Base-by-base conservation (phyloP, 2,113 vertebrate species). In the Paramisgurnus dabryanus region DNA sequence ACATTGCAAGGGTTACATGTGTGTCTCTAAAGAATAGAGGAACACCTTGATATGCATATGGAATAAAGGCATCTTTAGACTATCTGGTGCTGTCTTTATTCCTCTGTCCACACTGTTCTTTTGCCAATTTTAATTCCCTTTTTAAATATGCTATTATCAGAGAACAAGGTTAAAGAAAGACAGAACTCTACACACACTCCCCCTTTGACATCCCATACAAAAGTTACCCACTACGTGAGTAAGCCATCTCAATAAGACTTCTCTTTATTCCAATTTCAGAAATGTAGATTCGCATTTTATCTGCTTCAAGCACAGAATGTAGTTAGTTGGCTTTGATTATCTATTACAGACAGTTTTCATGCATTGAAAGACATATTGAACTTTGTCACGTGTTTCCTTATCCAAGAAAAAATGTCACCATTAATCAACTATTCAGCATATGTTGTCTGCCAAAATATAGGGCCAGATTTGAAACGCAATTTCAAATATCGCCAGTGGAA, bases 91-190 rank as follows among this genome's bases (percentile, higher is more conserved):
- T 74, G 60, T 63, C 78, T 86, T 86, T 89, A 83, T 88, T 84
- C 72, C 85, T 80, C 87, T 87, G 81, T 89, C 88, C 90, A 85
- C 85, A 85, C 84, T 83, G 87, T 86, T 89, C 88, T 85, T 83
- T 81, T 79, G 79, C 70, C 88, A 89, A 86, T 85, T 91, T 90
- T 90, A 90, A 92, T 92, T 91, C 89, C 88, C 89, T 85, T 76
- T 89, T 86, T n/a, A 89, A 91, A 92, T 84, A 87, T 67, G 74
- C 87, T 88, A 91, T 92, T 90, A 91, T 90, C 86, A 86, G 86
- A 74, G 87, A 84, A 85, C 86, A 89, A 91, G 89, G 89, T 90
- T 89, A 91, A 89, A 88, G 87, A 89, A 89, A 70, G 60, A 84
- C 85, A 80, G 84, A 89, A 89, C 89, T 88, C 87, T 89, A 90